phyloP scores from a whole-genome alignment of 53 echinoderm and acorn worm genomes.

The Mesocentrotus franciscanus region DNA sequence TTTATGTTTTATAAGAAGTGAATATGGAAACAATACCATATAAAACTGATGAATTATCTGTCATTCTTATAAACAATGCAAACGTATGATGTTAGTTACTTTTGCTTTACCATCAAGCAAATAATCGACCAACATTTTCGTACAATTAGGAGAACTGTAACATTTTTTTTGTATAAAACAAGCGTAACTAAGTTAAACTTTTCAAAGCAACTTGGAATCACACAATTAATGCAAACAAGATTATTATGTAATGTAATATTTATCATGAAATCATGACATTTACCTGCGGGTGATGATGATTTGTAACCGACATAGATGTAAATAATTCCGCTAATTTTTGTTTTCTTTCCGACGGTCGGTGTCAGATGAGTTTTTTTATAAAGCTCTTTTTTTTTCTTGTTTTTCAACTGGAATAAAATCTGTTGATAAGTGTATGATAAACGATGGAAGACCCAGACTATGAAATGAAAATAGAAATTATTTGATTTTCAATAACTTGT shows the following conservation, averaged over 20 bases:
- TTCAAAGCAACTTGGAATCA: background rate
- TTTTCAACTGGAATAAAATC: constrained; percentile 45
- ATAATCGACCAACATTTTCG: background rate
- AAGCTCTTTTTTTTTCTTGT: background rate
- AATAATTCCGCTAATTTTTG: constrained; percentile 50
- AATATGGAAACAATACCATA: background rate
- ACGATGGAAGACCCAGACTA: constrained; percentile 14
- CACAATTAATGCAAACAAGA: constrained; percentile 42
- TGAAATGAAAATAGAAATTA: background rate
- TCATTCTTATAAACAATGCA: background rate
- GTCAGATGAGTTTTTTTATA: constrained; percentile 21
- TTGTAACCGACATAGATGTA: constrained; percentile 65
- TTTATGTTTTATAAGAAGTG: background rate
- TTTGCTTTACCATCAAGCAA: background rate
- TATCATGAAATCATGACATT: constrained; percentile 14
- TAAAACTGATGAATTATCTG: background rate
- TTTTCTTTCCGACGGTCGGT: constrained; percentile 44
- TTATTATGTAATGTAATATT: constrained; percentile 12
- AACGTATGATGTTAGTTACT: background rate
- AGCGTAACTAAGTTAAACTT: constrained; percentile 36
- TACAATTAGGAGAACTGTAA: constrained; percentile 19
- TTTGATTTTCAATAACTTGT: constrained; percentile 1
- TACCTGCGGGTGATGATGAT: background rate
- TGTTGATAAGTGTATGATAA: constrained; percentile 33
- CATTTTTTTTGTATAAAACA: constrained; percentile 17